Evolutionary conservation across 2,888 invertebrate genomes (phyloP).

Genomic region (Agonopterix subpropinquella): DNA sequence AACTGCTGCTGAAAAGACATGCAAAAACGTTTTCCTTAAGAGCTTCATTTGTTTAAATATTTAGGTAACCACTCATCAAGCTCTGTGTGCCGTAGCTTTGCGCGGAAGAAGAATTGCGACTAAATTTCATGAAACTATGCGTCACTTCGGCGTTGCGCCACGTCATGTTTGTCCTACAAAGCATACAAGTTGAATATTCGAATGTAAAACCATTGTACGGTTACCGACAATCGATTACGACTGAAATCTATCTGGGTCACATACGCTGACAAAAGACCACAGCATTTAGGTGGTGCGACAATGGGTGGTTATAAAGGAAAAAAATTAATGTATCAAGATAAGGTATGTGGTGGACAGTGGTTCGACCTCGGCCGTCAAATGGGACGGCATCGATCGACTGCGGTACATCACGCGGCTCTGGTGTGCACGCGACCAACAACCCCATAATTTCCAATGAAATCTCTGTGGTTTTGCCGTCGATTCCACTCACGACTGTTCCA

Average conservation of each 20-base stretch:
- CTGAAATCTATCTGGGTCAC: slow-evolving; percentile 63
- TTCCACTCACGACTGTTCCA: slow-evolving; percentile 1
- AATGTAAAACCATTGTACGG: slow-evolving; percentile 35
- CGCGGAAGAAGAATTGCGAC: slow-evolving; percentile 20
- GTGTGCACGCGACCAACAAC: slow-evolving; percentile 39
- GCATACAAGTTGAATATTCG: slow-evolving; percentile 27
- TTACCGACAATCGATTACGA: slow-evolving; percentile 49
- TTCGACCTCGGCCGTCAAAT: slow-evolving; percentile 73
- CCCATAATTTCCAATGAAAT: slow-evolving; percentile 15
- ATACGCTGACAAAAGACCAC: slow-evolving; percentile 51
- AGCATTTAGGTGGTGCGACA: slow-evolving; percentile 52
- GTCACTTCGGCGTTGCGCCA: slow-evolving; percentile 22
- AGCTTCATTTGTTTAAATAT: slow-evolving; percentile 28
- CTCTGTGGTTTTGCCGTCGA: slow-evolving; percentile 10
- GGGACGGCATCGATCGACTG: slow-evolving; percentile 60
- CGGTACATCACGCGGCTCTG: slow-evolving; percentile 44
- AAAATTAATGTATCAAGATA: slow-evolving; percentile 67
- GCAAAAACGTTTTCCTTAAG: slow-evolving; percentile 45
- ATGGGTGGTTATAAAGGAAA: slow-evolving; percentile 41
- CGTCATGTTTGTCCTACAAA: slow-evolving; percentile 32
- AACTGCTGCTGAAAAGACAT: slow-evolving; percentile 49
- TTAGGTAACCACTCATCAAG: too few relatives aligned
- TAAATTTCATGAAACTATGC: slow-evolving; percentile 27
- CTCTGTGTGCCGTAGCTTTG: not conserved
- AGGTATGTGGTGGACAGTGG: slow-evolving; percentile 63